These are phyloP conservation scores for Holotrichia oblita DNA, from an alignment of 1,140 invertebrate genomes.

Conservation along the genomic window DNA sequence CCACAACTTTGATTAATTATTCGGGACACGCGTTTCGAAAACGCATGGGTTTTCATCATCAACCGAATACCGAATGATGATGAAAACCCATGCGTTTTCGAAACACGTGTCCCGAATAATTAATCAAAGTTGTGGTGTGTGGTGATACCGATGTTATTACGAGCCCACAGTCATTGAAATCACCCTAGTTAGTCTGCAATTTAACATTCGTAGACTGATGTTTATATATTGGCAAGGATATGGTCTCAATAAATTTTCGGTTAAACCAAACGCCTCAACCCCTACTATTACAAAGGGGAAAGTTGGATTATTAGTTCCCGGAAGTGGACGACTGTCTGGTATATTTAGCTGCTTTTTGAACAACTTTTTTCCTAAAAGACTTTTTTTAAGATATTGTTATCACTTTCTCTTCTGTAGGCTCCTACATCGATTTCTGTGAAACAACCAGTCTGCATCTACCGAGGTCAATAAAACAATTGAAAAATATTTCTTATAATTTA, in stretches of 20 bases:
- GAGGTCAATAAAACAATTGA: neutral
- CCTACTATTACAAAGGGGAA: neutral
- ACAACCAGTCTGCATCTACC: neutral
- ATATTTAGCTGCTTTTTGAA: constrained; percentile 1
- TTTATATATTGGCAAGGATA: constrained; percentile 12
- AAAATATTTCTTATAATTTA: neutral
- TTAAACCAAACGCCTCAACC: neutral
- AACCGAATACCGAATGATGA: too few relatives aligned
- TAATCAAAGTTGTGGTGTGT: too few relatives aligned
- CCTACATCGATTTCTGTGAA: constrained; percentile 5
- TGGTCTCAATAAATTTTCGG: neutral
- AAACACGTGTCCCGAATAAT: too few relatives aligned
- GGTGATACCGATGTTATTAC: too few relatives aligned
- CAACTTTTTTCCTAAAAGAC: neutral
- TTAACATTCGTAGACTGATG: neutral
- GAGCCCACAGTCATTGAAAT: too few relatives aligned
- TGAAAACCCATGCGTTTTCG: too few relatives aligned
- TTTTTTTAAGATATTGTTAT: neutral
- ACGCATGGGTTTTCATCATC: too few relatives aligned
- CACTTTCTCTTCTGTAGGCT: neutral
- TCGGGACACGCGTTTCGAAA: too few relatives aligned
- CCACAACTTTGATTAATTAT: too few relatives aligned
- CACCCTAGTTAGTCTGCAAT: neutral
- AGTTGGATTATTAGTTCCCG: neutral
- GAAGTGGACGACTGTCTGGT: neutral